These are phyloP conservation scores for Orgyia antiqua DNA, from an alignment of 2,888 invertebrate genomes.

Conservation along the genomic window DNA sequence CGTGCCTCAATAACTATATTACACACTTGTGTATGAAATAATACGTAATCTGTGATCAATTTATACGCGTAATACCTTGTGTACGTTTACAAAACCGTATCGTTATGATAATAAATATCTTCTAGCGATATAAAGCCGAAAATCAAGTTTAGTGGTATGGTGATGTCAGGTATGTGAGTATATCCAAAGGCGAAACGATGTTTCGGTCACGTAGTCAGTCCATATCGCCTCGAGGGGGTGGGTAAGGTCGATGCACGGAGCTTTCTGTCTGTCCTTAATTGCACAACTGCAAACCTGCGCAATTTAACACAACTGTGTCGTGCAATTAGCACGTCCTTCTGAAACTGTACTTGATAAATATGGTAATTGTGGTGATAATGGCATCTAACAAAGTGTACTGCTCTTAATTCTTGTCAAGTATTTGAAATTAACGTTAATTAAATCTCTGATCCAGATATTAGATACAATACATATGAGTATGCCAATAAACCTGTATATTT, in stretches of 20 bases:
- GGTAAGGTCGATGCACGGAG: constrained; percentile 42
- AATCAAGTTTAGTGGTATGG: constrained; percentile 22
- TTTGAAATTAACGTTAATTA: too few relatives aligned
- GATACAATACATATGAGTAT: too few relatives aligned
- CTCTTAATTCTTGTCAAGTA: too few relatives aligned
- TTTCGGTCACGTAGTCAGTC: constrained; percentile 57
- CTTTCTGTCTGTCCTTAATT: constrained; percentile 40
- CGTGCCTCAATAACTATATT: too few relatives aligned
- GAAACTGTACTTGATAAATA: constrained; percentile 11
- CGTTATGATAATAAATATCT: constrained; percentile 2
- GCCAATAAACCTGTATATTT: too few relatives aligned
- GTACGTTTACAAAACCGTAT: neutral
- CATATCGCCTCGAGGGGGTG: constrained; percentile 25
- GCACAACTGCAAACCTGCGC: constrained; percentile 44
- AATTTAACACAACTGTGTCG: constrained; percentile 26
- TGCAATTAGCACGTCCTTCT: constrained; percentile 25
- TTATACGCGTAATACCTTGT: too few relatives aligned
- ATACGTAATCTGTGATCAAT: neutral
- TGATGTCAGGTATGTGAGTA: constrained; percentile 44
- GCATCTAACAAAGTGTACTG: too few relatives aligned
- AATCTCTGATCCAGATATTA: too few relatives aligned
- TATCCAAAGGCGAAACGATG: constrained; percentile 50
- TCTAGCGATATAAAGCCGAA: constrained; percentile 2
- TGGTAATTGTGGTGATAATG: constrained; percentile 25
- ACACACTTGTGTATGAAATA: neutral